phyloP scores from a whole-genome alignment of 2,113 vertebrate species.

The Alces alces region DNA sequence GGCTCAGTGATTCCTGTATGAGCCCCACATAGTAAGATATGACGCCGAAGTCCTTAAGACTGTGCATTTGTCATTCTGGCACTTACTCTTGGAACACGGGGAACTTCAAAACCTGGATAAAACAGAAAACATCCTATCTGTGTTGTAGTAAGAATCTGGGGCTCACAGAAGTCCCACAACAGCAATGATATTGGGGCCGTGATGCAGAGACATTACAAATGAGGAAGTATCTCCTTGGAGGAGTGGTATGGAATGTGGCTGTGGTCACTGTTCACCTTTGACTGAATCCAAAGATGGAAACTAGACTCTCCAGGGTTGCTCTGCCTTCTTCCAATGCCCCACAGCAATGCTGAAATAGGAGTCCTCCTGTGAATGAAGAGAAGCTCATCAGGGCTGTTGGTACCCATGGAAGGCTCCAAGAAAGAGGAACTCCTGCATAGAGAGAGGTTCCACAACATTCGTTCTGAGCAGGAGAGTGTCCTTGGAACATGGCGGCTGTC shows the following conservation, averaged over 20 bases:
- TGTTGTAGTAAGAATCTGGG: neutral
- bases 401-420: neutral
- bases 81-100: neutral
- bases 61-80: rapidly evolving
- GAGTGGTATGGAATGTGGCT: rapidly evolving
- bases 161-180: neutral
- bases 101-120: neutral
- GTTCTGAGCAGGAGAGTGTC: neutral
- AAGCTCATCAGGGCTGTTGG: neutral
- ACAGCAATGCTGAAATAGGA: rapidly evolving
- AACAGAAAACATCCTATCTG: neutral
- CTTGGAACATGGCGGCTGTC: neutral
- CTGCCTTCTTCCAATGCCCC: neutral
- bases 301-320: neutral
- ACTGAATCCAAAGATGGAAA: neutral
- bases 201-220: neutral
- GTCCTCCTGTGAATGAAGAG: neutral
- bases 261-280: neutral
- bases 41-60: neutral
- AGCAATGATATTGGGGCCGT: no score
- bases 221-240: neutral
- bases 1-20: neutral
- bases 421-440: rapidly evolving
- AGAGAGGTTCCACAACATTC: neutral
- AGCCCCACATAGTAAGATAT: neutral